Conservation (phyloP, 2,888 invertebrate genomes). For the Aporophyla lueneburgensis region DNA sequence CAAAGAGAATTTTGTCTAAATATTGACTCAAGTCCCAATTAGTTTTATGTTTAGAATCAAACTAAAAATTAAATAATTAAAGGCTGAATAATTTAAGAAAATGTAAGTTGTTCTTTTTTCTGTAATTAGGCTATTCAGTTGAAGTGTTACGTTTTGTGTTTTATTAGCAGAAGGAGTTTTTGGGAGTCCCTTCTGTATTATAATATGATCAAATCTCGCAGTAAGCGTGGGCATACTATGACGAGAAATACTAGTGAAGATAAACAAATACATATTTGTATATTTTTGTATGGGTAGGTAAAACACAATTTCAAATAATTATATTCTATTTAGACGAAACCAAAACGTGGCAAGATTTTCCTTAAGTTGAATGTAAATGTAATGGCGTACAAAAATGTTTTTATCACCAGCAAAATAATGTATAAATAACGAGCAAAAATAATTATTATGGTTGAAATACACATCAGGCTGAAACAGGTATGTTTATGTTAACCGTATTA, state of each 20-base stretch:
- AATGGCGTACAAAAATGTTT: not conserved
- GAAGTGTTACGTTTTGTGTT: no score
- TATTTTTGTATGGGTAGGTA: no score
- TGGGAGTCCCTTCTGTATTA: no score
- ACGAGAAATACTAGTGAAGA: no score
- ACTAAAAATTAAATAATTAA: not conserved
- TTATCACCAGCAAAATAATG: no score
- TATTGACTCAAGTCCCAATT: not conserved
- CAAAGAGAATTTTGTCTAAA: not conserved
- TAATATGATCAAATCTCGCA: no score
- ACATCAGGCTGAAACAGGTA: not conserved
- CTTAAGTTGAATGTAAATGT: not conserved
- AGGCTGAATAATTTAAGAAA: no score
- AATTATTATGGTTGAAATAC: not conserved
- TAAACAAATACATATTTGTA: no score
- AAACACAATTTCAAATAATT: not conserved
- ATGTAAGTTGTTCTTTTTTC: no score
- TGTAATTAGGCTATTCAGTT: no score
- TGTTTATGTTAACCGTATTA: not conserved
- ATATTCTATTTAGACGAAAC: not conserved
- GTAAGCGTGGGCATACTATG: no score
- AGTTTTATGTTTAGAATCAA: not conserved
- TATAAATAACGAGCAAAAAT: not conserved
- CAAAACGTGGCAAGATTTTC: not conserved
- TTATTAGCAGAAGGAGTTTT: no score